phyloP scores from a whole-genome alignment of 2,113 vertebrate species.

The Picathartes gymnocephalus region DNA sequence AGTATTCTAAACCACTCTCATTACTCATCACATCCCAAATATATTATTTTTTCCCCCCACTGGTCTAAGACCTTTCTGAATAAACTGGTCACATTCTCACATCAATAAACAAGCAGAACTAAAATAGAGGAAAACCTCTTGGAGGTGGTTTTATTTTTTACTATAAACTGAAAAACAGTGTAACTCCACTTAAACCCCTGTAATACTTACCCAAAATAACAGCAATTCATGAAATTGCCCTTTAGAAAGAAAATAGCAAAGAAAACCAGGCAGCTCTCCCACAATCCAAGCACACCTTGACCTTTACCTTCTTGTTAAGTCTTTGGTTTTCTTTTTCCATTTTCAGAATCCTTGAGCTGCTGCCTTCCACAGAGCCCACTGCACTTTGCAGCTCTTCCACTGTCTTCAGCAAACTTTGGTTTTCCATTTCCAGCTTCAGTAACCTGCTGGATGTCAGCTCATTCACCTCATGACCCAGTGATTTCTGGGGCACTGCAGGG shows the following conservation, averaged over 20 bases:
- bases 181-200: background rate
- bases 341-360: slow-evolving; percentile 78
- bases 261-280: background rate
- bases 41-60: background rate
- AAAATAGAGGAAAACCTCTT: background rate
- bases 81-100: background rate
- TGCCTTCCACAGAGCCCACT: slow-evolving; percentile 74
- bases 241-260: background rate
- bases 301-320: slow-evolving; percentile 84
- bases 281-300: background rate
- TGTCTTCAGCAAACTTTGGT: slow-evolving; percentile 90
- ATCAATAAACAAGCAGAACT: background rate
- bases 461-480: slow-evolving; percentile 92
- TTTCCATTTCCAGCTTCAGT: slow-evolving; percentile 96
- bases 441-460: slow-evolving; percentile 93
- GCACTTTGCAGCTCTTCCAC: slow-evolving; percentile 86
- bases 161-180: background rate
- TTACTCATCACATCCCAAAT: background rate
- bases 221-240: background rate
- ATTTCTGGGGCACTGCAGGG: slow-evolving; percentile 87
- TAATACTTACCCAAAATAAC: background rate
- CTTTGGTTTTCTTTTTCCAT: slow-evolving; percentile 89
- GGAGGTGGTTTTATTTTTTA: background rate
- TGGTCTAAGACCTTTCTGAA: background rate
- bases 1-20: background rate